Conservation (phyloP, 2,113 vertebrate species). For the Chaenogobius annularis region DNA sequence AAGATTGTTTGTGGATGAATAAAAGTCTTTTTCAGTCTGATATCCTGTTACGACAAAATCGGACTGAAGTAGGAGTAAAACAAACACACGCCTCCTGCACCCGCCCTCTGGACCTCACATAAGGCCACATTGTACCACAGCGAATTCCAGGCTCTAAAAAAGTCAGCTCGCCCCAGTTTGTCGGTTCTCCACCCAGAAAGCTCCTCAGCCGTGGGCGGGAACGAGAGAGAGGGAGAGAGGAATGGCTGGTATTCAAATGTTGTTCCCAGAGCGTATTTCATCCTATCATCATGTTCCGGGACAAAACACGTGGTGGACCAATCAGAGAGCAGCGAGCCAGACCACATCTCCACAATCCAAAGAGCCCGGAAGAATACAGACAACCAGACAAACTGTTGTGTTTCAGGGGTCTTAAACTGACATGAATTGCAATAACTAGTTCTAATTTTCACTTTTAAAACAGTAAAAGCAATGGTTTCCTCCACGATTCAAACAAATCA, state of each 20-base stretch:
- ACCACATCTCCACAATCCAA: slow-evolving; percentile 27
- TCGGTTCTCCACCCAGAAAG: slow-evolving; percentile 37
- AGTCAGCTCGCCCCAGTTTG: slow-evolving; percentile 28
- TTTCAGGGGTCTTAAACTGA: too few relatives aligned
- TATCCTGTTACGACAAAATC: not conserved
- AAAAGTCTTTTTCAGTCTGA: too few relatives aligned
- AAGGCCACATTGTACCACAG: slow-evolving; percentile 55
- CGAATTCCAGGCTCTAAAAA: slow-evolving; percentile 41
- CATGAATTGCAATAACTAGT: too few relatives aligned
- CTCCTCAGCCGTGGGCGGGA: slow-evolving; percentile 5
- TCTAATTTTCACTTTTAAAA: too few relatives aligned
- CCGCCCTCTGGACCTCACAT: slow-evolving; percentile 27
- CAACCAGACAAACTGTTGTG: too few relatives aligned
- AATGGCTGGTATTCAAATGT: slow-evolving; percentile 75
- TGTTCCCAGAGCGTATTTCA: slow-evolving; percentile 68
- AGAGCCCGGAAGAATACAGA: not conserved
- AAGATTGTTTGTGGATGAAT: too few relatives aligned
- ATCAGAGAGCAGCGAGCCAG: slow-evolving; percentile 38
- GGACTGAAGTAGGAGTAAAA: not conserved
- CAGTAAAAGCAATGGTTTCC: too few relatives aligned
- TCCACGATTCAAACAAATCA: too few relatives aligned
- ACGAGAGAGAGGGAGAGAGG: slow-evolving; percentile 53
- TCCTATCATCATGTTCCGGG: slow-evolving; percentile 38
- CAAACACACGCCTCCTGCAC: not conserved
- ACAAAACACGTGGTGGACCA: slow-evolving; percentile 27